Conservation (phyloP, 2,113 vertebrate species). For the Cettia cetti region DNA sequence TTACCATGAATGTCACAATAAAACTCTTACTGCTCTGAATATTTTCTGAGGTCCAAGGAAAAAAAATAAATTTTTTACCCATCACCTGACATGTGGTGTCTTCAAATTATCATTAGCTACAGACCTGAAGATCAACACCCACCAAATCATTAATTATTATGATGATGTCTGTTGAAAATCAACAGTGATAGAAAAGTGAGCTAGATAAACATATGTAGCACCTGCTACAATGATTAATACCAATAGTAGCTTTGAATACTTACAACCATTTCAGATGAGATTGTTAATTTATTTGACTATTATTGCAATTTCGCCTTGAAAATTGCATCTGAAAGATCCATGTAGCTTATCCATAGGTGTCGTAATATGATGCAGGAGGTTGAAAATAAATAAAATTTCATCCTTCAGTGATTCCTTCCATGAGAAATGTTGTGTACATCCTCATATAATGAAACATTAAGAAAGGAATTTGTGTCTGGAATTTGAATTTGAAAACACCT, state of each 20-base stretch:
- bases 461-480: not conserved
- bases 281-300: not conserved
- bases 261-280: not conserved
- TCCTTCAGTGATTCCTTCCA: not conserved
- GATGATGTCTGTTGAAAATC: not conserved
- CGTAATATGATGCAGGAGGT: not conserved
- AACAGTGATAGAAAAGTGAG: not conserved
- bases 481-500: not conserved
- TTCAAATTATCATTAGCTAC: not conserved
- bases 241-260: not conserved
- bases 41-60: not conserved
- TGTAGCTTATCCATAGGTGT: not conserved
- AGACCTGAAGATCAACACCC: not conserved
- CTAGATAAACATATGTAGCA: not conserved
- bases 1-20: not conserved
- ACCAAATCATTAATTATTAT: not conserved
- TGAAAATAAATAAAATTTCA: not conserved
- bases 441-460: not conserved
- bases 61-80: not conserved
- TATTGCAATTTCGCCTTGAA: not conserved
- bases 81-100: not conserved
- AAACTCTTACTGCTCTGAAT: not conserved
- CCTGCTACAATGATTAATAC: not conserved
- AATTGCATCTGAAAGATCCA: not conserved
- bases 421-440: not conserved